Evolutionary conservation across 2,797 vertebrate genomes (phyloP), one percentile per base, ranked within the genome.

Genomic region (Sebastes matsubarae): DNA sequence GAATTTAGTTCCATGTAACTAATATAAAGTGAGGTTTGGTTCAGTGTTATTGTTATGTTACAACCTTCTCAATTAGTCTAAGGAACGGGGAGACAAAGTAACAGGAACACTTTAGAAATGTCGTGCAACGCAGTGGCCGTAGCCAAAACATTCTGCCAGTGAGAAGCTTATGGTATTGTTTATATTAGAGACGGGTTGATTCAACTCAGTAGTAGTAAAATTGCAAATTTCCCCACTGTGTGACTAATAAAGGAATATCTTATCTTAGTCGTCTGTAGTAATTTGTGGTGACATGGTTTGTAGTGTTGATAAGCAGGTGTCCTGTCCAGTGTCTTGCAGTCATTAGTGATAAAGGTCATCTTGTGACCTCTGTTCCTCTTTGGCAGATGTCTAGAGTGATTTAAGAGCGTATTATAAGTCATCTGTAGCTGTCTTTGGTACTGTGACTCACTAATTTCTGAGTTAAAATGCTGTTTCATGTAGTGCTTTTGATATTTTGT

Each of bases 151-250:
- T 75, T 59, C 9, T 24, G 10, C 54, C 50, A 57, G 34, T 81
- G 68, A 80, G 20, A 36, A 58, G 63, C 25, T 61, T 20, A 16
- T 75, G 24, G 65, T 79, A 66, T 81, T 89, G 80, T 85, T 88
- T 81, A 66, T 22, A 11, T 68, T 42, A 55, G 72, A 73, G 63
- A 55, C 58, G 20, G 0, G 50, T 58, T 22, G 42, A 75, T 57
- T 66, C 20, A 59, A 14, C 14, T 79, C 16, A 3, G n/a, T n/a
- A 46, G 16, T 27, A 25, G 20, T 38, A 38, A 38, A 38, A 38
- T 6, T 38, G 36, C 36, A 38, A 38, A 38, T 38, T 38, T 38
- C 36, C 5, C 36, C 5, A 38, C 36, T 38, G 0, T 38, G 36
- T 13, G 36, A 38, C 36, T 38, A 38, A 38, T 38, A 38, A 14